A percentile compares a stretch with the other conserved stretches of the same genome.
Conservation (phyloP, 2,113 vertebrate species). For the Smithornis capensis region DNA sequence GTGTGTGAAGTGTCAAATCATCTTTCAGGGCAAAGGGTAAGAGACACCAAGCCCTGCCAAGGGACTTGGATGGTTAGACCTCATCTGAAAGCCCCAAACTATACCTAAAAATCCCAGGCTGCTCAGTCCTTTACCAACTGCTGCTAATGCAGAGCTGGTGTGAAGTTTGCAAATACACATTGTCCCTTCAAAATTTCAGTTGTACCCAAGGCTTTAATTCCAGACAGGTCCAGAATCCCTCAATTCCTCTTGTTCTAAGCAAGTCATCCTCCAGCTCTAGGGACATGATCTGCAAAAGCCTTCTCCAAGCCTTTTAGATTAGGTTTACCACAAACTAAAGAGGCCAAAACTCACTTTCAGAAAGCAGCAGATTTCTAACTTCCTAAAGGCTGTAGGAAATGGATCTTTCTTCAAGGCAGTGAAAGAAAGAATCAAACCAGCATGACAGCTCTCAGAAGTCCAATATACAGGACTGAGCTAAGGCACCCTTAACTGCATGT, state of each 20-base stretch:
- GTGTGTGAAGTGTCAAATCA: not conserved
- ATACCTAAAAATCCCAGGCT: not conserved
- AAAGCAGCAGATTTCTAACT: not conserved
- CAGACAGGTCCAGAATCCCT: not conserved
- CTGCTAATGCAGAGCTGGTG: accelerated
- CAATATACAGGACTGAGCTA: not conserved
- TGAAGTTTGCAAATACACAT: not conserved
- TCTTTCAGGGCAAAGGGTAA: not conserved
- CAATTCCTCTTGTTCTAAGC: not conserved
- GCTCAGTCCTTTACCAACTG: not conserved
- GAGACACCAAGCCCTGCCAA: not conserved
- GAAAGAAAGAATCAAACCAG: not conserved
- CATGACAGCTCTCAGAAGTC: not conserved
- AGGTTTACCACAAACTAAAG: not conserved
- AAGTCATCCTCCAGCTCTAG: not conserved
- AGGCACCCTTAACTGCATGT: not conserved
- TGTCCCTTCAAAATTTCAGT: not conserved
- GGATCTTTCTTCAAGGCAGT: not conserved
- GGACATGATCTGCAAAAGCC: not conserved
- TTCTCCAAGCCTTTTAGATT: not conserved
- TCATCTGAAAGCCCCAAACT: not conserved
- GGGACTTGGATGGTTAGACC: not conserved
- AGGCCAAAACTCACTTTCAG: not conserved
- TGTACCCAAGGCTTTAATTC: not conserved
- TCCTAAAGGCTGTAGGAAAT: not conserved